phyloP scores from a whole-genome alignment of 2,797 vertebrate species.

The Salmo trutta region DNA sequence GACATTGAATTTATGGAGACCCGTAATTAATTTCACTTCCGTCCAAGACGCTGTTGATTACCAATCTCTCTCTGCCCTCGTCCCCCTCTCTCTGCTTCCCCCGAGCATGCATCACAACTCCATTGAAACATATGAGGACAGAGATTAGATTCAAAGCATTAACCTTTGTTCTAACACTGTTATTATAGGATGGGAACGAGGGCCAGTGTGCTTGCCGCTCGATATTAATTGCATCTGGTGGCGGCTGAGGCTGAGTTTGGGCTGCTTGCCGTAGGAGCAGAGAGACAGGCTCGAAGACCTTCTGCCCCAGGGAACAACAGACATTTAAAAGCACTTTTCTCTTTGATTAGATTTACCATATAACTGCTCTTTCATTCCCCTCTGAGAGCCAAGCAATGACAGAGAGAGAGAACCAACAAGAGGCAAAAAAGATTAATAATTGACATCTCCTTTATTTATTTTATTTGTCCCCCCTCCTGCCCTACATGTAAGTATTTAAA shows the following conservation, averaged over 20 bases:
- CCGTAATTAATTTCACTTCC: slow-evolving; percentile 90
- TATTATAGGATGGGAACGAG: slow-evolving; percentile 80
- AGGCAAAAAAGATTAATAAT: slow-evolving; percentile 42
- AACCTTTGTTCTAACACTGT: slow-evolving; percentile 88
- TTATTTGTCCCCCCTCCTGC: slow-evolving; percentile 15
- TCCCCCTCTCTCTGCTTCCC: slow-evolving; percentile 11
- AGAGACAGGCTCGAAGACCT: slow-evolving; percentile 54
- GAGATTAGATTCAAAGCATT: slow-evolving; percentile 89
- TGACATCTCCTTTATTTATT: slow-evolving; percentile 53
- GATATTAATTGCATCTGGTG: slow-evolving; percentile 85
- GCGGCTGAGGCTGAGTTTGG: slow-evolving; percentile 55
- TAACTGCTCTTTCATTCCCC: slow-evolving; percentile 59
- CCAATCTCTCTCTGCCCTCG: slow-evolving; percentile 42
- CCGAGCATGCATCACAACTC: slow-evolving; percentile 61
- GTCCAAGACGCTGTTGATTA: slow-evolving; percentile 68
- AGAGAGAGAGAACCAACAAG: slow-evolving; percentile 19
- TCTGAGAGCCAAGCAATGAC: slow-evolving; percentile 23
- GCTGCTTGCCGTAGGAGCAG: slow-evolving; percentile 37
- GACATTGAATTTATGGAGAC: slow-evolving; percentile 88
- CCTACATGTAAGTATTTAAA: slow-evolving; percentile 33
- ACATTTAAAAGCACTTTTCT: slow-evolving; percentile 78
- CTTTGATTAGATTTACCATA: slow-evolving; percentile 77
- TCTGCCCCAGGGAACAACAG: slow-evolving; percentile 69
- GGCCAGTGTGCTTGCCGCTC: slow-evolving; percentile 70
- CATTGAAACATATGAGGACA: slow-evolving; percentile 81